phyloP scores from a whole-genome alignment of 1,140 invertebrate species.

The Maconellicoccus hirsutus region DNA sequence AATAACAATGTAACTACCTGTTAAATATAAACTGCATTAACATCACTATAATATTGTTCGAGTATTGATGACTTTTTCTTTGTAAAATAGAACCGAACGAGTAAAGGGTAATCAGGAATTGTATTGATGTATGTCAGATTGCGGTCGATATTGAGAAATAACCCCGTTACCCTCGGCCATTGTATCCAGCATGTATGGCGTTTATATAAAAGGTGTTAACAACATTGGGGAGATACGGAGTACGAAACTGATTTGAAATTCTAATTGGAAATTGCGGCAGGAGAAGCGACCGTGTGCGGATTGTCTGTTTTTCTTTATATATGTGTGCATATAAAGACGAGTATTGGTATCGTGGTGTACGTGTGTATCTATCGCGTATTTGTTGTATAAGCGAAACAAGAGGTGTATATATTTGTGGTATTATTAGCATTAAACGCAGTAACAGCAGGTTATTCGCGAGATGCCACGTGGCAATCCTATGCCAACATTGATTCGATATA shows the following conservation, averaged over 20 bases:
- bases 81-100: background rate
- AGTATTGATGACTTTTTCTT: background rate
- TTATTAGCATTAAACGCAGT: background rate
- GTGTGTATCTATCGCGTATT: no score
- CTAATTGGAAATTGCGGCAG: background rate
- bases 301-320: background rate
- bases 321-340: no score
- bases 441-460: background rate
- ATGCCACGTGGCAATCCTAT: background rate
- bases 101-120: slow-evolving; percentile 8
- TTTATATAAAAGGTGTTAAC: background rate
- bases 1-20: background rate
- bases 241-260: background rate
- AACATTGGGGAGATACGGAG: background rate
- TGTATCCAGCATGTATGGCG: background rate
- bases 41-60: background rate
- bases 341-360: no score
- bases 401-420: slow-evolving; percentile 4
- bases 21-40: slow-evolving; percentile 1
- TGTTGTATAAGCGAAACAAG: background rate
- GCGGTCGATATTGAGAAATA: slow-evolving; percentile 3
- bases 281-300: background rate
- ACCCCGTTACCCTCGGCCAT: background rate
- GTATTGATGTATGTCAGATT: slow-evolving; percentile 9
- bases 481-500: background rate